Base-by-base conservation (phyloP, 2,888 invertebrate genomes). In the Drosophila diplacantha region DNA sequence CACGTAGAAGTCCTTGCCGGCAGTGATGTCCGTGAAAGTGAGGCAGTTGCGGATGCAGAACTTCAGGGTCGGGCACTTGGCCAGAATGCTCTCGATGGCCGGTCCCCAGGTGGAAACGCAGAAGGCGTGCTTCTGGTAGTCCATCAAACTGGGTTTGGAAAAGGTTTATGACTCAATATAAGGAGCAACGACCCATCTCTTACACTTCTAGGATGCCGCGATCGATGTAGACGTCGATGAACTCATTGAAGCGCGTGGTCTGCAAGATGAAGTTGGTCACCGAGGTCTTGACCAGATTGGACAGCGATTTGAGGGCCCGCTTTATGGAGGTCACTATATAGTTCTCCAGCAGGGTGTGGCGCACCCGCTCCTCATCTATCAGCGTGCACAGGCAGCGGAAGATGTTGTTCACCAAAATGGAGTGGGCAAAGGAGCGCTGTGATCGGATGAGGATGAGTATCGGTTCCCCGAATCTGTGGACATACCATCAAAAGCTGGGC, bases 11-110 rank as follows among this genome's bases (percentile, higher is more conserved):
- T 86, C 85, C 35, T 70, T 85, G 72, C 89, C 86, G 7, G 71
- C 73, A 0, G 92, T 92, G 20, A 90, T 88, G 59, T 93, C 93
- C 64, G 90, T 91, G 35, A 92, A 89, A 3, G 91, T 91, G 31
- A 93, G 84, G 3, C 90, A 89, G 6, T 92, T 92, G 0, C 90
- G 91, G 72, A 92, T 90, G 1, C 91, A 91, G 56, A 93, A 90
- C 81, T 93, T 93, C 29, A 91, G 90, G 0, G 92, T 91, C 0
- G 92, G 90, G 64, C 92, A 90, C 39, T 90, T 90, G 4, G 89
- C 85, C 65, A 93, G 90, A 14, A 93, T 90, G 0, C 90, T 88
- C 49, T 92, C 91, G 11, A 92, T 87, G 0, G 92, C 92, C 0
- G 90, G 87, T 60, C 91, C 90, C 92, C 92, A 92, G 1, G 90